Conservation (phyloP, 2,888 invertebrate genomes). For the Ochropacha duplaris region DNA sequence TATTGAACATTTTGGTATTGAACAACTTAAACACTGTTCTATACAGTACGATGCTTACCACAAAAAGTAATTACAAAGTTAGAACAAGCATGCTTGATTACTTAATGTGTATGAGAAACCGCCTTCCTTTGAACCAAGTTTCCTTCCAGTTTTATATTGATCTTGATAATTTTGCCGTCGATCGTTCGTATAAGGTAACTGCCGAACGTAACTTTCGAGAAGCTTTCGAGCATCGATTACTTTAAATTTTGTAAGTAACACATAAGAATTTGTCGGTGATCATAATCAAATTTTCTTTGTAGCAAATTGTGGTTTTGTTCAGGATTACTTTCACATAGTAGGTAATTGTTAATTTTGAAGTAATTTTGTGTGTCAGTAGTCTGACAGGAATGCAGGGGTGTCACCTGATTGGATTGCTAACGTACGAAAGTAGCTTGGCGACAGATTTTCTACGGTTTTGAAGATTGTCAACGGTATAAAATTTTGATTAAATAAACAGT, state of each 20-base stretch:
- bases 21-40: too few relatives aligned
- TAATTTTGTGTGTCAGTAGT: too few relatives aligned
- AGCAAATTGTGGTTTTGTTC: neutral
- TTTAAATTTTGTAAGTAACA: neutral
- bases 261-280: neutral
- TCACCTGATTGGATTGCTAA: too few relatives aligned
- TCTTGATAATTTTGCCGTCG: constrained; percentile 2
- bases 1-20: too few relatives aligned
- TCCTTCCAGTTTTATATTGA: constrained; percentile 4
- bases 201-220: neutral
- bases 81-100: neutral
- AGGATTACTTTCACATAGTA: too few relatives aligned
- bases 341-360: too few relatives aligned
- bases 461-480: too few relatives aligned
- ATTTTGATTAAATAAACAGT: too few relatives aligned
- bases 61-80: neutral
- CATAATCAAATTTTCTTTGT: neutral
- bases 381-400: too few relatives aligned
- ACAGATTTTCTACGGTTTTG: too few relatives aligned
- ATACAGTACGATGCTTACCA: neutral
- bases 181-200: neutral
- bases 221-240: too few relatives aligned
- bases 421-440: too few relatives aligned
- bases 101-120: neutral
- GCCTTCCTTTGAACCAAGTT: neutral